phyloP scores from a whole-genome alignment of 2,888 invertebrate species.

The Thymelicus acteon region DNA sequence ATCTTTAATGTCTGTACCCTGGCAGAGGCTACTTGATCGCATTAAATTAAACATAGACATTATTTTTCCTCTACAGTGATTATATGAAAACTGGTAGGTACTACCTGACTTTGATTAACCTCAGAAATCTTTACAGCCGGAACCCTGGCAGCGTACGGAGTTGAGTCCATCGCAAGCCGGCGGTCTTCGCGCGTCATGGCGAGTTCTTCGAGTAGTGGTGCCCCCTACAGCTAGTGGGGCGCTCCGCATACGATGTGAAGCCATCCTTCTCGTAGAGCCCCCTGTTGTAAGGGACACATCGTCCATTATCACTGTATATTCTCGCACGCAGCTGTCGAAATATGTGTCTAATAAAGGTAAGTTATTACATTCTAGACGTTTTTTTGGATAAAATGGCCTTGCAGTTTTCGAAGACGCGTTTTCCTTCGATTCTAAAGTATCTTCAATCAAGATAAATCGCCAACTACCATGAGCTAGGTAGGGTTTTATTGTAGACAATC shows the following conservation, averaged over 20 bases:
- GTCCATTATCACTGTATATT: conserved; percentile 69
- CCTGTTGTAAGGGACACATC: conserved; percentile 67
- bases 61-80: too few species aligned
- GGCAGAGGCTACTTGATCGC: too few species aligned
- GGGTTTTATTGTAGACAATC: too few species aligned
- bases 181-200: conserved; percentile 74
- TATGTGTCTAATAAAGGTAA: conserved; percentile 73
- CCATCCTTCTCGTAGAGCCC: conserved; percentile 68
- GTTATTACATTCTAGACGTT: conserved; percentile 22
- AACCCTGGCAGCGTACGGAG: conserved; percentile 75
- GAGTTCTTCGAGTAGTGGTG: conserved; percentile 66
- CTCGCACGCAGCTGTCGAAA: conserved; percentile 75
- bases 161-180: conserved; percentile 62
- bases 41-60: too few species aligned
- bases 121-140: conserved; percentile 57
- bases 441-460: neutral
- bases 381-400: too few species aligned
- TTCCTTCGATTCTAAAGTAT: neutral
- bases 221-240: conserved; percentile 70
- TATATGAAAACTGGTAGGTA: too few species aligned
- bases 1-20: too few species aligned
- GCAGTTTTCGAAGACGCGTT: too few species aligned
- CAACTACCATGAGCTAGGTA: too few species aligned
- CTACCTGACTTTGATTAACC: neutral
- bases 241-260: conserved; percentile 72